Base-by-base conservation (phyloP, 2,113 vertebrate species). In the Brachyistius frenatus region DNA sequence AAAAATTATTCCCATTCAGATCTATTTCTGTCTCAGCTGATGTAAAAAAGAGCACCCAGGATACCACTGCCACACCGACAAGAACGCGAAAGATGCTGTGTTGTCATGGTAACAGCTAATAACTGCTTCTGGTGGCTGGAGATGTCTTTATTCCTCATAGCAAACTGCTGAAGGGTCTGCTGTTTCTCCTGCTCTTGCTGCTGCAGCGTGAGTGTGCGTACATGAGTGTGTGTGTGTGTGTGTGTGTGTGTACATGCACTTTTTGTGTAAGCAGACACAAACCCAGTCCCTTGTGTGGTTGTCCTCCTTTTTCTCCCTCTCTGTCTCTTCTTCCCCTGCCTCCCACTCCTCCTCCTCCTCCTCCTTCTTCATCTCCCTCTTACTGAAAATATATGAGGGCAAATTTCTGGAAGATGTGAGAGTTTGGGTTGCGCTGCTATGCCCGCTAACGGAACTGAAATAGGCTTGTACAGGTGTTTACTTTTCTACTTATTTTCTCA, bases 31-130 rank as follows among this genome's bases (percentile, higher is more conserved):
- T 90, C 90, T 55, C 55, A 80, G 82, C 75, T 90, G 84, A 89
- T 88, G 88, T 82, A 74, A 88, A 85, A 89, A 78, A 76, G 50
- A 89, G 80, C 85, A 86, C 67, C 86, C 89, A 82, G 41, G 15
- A 85, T 83, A 85, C 73, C 44, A 73, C 76, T 41, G 79, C 83
- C 75, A 88, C 76, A 62, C 86, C 66, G 64, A 91, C 87, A 85
- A 69, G 82, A 87, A 83, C 74, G 73, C 33, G 52, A 77, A 86
- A 83, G 85, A 93, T 91, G 86, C 71, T 88, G 80, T 76, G 92
- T 93, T 90, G 92, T 89, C 89, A 93, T 93, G 90, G 91, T 86
- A 93, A 93, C 92, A 87, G 81, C 84, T 92, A 91, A 91, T 93
- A 93, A 91, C 89, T 74, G 80, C 88, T 89, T 71, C 76, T 91